These are phyloP conservation scores for Heliconius ethilla DNA, from an alignment of 2,888 invertebrate genomes.

Conservation along the genomic window DNA sequence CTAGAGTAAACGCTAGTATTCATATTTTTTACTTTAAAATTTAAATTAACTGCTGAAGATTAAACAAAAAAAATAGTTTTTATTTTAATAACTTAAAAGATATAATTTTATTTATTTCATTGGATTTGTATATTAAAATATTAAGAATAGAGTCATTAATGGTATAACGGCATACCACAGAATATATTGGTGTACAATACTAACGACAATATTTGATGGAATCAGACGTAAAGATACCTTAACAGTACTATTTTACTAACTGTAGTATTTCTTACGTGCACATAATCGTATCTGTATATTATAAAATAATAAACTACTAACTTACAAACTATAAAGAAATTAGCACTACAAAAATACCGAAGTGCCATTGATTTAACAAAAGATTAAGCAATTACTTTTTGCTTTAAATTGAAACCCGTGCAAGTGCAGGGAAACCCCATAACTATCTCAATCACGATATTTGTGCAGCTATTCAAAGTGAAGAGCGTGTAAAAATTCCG, in stretches of 20 bases:
- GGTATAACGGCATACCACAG: too few species aligned
- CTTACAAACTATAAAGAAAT: background rate
- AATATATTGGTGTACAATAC: too few species aligned
- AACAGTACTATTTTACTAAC: too few species aligned
- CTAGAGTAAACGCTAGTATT: too few species aligned
- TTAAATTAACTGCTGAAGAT: too few species aligned
- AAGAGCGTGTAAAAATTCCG: slow-evolving; percentile 70
- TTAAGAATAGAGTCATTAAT: too few species aligned
- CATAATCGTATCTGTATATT: background rate
- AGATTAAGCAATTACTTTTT: slow-evolving; percentile 43
- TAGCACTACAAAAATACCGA: background rate
- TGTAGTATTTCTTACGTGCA: background rate
- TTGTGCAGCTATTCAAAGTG: slow-evolving; percentile 62
- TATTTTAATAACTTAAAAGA: too few species aligned
- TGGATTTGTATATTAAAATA: too few species aligned
- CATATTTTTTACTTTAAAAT: too few species aligned
- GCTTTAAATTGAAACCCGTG: slow-evolving; percentile 40
- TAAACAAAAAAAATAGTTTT: too few species aligned
- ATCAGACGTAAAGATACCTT: background rate
- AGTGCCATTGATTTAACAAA: slow-evolving; percentile 27
- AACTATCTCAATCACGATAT: slow-evolving; percentile 61
- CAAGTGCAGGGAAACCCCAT: slow-evolving; percentile 55
- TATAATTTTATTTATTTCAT: too few species aligned
- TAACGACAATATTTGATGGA: background rate
- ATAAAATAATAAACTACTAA: background rate